Evolutionary conservation across 2,797 vertebrate genomes (phyloP).

Genomic region (Phylloscopus collybita): DNA sequence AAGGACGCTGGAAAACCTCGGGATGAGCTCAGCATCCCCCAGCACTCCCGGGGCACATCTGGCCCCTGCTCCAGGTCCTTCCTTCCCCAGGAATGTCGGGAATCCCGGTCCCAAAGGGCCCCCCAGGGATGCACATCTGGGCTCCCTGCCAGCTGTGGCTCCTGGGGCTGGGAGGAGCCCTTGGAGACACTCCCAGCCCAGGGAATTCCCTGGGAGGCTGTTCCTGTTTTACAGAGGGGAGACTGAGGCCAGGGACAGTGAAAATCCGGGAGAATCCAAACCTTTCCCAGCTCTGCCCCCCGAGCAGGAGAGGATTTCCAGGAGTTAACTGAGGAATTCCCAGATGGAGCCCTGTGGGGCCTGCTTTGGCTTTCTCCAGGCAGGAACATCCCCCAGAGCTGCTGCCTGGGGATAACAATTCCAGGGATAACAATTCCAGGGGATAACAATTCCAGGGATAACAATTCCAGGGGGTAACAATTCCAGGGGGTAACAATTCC

Average conservation of each 20-base stretch:
- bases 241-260: neutral
- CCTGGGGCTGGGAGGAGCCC: neutral
- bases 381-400: neutral
- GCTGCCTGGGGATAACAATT: neutral
- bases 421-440: too few species aligned
- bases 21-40: neutral
- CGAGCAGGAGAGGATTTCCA: neutral
- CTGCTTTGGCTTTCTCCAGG: neutral
- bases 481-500: too few species aligned
- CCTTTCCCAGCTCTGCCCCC: neutral
- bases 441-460: too few species aligned
- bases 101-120: fast-evolving
- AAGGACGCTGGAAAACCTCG: neutral
- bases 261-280: neutral
- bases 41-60: neutral
- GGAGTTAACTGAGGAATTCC: neutral
- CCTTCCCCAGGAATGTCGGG: fast-evolving
- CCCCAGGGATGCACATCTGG: neutral
- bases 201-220: neutral
- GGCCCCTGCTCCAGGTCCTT: neutral
- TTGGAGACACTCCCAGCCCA: neutral
- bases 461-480: too few species aligned
- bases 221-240: neutral
- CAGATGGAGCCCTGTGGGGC: neutral
- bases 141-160: neutral